Evolutionary conservation across 1,140 invertebrate species (phyloP), one percentile per base, ranked within the genome.

Genomic region (Macrotrachela quadricornifera): DNA sequence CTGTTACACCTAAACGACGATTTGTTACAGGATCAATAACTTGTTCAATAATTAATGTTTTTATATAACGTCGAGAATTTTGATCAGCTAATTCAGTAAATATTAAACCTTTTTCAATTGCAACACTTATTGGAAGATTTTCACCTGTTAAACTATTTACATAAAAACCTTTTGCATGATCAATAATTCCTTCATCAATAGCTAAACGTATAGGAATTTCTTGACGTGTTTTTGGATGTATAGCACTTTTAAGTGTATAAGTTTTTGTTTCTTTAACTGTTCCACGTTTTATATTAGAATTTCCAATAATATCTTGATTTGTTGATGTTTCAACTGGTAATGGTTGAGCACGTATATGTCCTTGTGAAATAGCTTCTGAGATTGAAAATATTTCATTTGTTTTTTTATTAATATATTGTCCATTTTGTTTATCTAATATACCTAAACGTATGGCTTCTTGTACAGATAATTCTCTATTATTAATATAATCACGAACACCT

Each of bases 211-310:
- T 80, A 39, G 74, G 80, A 10, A 94, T 60, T 9, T 76, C 66
- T 59, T 84, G 78, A 52, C 85, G 83, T 56, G 78, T 76, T 63
- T 81, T 75, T 15, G 83, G 79, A 72, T 91, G 83, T n/a, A 79
- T 70, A 1, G 87, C 83, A 49, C 75, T 74, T 36, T 78, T 65
- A 17, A 69, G 55, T 17, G 63, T 65, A 49, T 63, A 67, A 17
- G 64, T 66, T 50, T 63, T 68, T 16, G 65, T 67, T 58, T 67
- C 65, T 49, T 62, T 60, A 14, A 64, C 21, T 30, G 21, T 30
- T 30, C 21, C 21, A 30, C 21, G 21, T 30, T 30, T 30, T 30
- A 30, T 30, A 4, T 30, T 2, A 30, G 3, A 2, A 30, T 30
- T 30, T 4, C 21, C 8, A 4, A 8, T 8, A 4, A 8, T 30